Conservation (phyloP, 2,888 invertebrate genomes). For the Drosophila prolongata region DNA sequence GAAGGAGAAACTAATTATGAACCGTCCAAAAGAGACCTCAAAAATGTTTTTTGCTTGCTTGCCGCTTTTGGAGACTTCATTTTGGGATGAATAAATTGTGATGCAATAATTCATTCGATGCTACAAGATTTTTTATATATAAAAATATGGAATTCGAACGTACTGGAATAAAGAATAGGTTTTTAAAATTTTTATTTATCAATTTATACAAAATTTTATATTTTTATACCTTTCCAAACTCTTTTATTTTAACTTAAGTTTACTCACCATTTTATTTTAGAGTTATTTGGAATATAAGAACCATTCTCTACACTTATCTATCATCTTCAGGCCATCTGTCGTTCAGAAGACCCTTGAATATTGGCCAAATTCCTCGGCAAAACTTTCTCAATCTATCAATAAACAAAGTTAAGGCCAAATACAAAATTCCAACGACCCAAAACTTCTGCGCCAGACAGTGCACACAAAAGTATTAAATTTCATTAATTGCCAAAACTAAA, state of each 20-base stretch:
- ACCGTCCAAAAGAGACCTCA: neutral
- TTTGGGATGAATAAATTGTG: neutral
- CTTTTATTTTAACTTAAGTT: neutral
- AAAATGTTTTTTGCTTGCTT: neutral
- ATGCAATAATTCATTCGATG: neutral
- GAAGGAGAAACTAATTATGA: constrained; percentile 42
- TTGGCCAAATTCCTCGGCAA: constrained; percentile 9
- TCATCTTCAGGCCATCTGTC: constrained; percentile 18
- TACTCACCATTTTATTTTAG: neutral
- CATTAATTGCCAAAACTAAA: constrained; percentile 80
- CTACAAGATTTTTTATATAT: neutral
- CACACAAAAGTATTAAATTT: constrained; percentile 81
- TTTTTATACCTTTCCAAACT: too few species aligned
- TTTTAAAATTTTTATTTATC: too few species aligned
- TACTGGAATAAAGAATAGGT: neutral
- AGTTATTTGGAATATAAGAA: neutral
- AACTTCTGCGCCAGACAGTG: constrained; percentile 39
- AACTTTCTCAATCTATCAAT: constrained; percentile 36
- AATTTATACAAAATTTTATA: too few species aligned
- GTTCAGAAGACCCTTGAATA: constrained; percentile 2
- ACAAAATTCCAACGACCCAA: constrained; percentile 9
- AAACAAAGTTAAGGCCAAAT: constrained; percentile 8
- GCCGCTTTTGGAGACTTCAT: constrained; percentile 2
- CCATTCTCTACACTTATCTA: constrained; percentile 17
- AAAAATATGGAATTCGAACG: neutral